Base-by-base conservation (phyloP, 2,113 vertebrate genomes). In the Arenaria interpres region DNA sequence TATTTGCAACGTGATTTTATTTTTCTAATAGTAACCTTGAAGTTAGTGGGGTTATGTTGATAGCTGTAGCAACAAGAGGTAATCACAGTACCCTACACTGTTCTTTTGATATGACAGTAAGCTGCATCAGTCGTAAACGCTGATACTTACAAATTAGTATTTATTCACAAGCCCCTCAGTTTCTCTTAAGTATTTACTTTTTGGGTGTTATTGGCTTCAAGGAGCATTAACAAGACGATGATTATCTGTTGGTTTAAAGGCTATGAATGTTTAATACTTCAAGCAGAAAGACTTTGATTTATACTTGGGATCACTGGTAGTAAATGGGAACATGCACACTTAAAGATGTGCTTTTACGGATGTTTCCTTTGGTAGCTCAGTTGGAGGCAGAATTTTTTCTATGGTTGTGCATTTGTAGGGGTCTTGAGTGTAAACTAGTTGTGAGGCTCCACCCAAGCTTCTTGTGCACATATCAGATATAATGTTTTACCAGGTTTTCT, bases 141-240 rank as follows among this genome's bases (percentile, higher is more conserved):
- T 93, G 66, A 66, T 91, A 76, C 37, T 85, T 92, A 53, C 32
- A 80, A 87, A 89, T 82, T 13, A 82, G 43, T 68, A 76, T 82
- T 97, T 85, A 89, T 93, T 95, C 57, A 63, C 46, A 89, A 81
- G 48, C 32, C 13, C 81, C 69, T 94, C 48, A n/a, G 51, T 89
- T 92, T n/a, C 56, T 89, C 48, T 78, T 46, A 87, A 87, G 51
- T 89, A 81, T 95, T 92, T 96, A 43, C 71, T 88, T 91, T 87
- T 71, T 21, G 59, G 50, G 69, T 87, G 72, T 90, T 95, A 77
- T 53, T 95, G n/a, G 60, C 50, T 88, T 95, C 84, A 84, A 78
- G 76, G 37, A 89, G n/a, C 64, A 81, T 90, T 95, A 85, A 71
- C 19, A 41, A 80, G 90, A 90, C 35, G 1, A 62, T 90, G 63